Evolutionary conservation across 2,888 invertebrate species (phyloP).

Genomic region (Ochropleura leucogaster): DNA sequence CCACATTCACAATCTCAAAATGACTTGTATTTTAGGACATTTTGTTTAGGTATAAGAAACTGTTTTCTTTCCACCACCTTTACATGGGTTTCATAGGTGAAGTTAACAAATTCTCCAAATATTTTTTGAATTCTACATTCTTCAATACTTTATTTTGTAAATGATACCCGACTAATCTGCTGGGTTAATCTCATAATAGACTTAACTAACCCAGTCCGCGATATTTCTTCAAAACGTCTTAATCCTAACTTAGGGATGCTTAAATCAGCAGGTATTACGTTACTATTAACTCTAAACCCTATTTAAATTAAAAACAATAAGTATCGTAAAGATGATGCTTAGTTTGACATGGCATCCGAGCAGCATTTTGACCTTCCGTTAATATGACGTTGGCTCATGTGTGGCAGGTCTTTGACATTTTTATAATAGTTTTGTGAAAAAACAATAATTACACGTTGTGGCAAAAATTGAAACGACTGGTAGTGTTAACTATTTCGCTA

Average conservation of each 20-base stretch:
- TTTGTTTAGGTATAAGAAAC: too few relatives aligned
- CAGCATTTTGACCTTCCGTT: background rate
- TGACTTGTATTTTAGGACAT: too few relatives aligned
- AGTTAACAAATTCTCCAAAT: too few relatives aligned
- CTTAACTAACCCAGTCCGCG: background rate
- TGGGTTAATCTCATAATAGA: background rate
- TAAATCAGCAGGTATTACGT: background rate
- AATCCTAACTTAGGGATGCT: background rate
- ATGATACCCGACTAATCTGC: background rate
- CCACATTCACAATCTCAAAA: too few relatives aligned
- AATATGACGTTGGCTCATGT: background rate
- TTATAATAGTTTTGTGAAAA: conserved; percentile 18
- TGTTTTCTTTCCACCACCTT: too few relatives aligned
- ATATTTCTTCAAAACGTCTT: conserved; percentile 2
- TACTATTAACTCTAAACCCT: background rate
- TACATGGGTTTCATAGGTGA: too few relatives aligned
- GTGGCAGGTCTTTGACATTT: conserved; percentile 23
- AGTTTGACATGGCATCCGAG: conserved; percentile 2
- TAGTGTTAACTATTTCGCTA: conserved; percentile 73
- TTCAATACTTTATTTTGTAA: background rate
- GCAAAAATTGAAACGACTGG: conserved; percentile 26
- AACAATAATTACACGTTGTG: background rate
- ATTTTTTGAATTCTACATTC: background rate
- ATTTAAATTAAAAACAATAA: background rate
- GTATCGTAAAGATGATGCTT: background rate